Evolutionary conservation across 2,797 vertebrate genomes (phyloP).

Genomic region (Morus bassanus): DNA sequence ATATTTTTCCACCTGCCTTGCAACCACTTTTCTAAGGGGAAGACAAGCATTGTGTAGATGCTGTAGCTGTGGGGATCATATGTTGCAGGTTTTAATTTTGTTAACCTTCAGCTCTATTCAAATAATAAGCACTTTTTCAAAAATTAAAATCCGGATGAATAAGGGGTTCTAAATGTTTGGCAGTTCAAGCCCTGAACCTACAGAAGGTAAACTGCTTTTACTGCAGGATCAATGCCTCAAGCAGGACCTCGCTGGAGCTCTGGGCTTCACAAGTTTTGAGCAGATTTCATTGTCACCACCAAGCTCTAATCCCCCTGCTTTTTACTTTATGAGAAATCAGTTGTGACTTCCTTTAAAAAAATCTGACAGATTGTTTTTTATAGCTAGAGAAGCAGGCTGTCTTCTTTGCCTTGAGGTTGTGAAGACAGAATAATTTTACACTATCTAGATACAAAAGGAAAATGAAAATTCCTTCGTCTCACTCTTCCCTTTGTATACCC

Average conservation of each 20-base stretch:
- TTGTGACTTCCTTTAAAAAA: slow-evolving; percentile 51
- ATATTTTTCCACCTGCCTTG: not conserved
- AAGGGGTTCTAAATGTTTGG: not conserved
- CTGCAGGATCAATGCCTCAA: not conserved
- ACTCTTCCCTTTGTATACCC: slow-evolving; percentile 1
- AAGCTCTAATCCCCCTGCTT: slow-evolving; percentile 46
- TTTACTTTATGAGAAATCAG: slow-evolving; percentile 39
- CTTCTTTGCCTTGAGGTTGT: slow-evolving; percentile 63
- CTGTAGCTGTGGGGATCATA: not conserved
- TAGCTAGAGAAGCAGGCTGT: slow-evolving; percentile 52
- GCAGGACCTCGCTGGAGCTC: not conserved
- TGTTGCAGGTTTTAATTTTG: not conserved
- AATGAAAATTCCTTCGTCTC: slow-evolving; percentile 21
- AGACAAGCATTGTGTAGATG: not conserved
- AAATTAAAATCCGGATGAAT: not conserved
- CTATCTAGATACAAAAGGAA: slow-evolving; percentile 50
- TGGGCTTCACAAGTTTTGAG: slow-evolving; percentile 10
- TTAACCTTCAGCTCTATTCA: not conserved
- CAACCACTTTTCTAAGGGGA: not conserved
- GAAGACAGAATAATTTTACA: slow-evolving; percentile 65
- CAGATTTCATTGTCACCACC: slow-evolving; percentile 33
- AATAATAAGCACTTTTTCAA: not conserved
- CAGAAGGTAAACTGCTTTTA: not conserved
- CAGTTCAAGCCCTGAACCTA: not conserved
- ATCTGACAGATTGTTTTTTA: slow-evolving; percentile 57